Evolutionary conservation across 2,888 invertebrate species (phyloP).

Genomic region (Nephrotoma guestfalica): DNA sequence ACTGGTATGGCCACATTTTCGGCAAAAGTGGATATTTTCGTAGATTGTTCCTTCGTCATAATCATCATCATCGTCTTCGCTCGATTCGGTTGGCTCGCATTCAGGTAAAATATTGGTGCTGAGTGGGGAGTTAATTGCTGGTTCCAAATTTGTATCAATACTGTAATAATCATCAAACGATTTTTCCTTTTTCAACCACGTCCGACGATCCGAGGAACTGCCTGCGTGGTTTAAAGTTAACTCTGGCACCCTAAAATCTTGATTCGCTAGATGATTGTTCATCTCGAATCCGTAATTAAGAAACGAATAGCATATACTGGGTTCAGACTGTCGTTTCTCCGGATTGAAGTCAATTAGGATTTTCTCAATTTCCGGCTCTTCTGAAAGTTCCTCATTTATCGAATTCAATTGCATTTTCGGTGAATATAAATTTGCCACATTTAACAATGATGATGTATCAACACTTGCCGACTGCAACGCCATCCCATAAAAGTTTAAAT

Average conservation of each 20-base stretch:
- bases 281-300: background rate
- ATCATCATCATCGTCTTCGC: background rate
- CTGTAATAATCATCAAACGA: background rate
- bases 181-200: background rate
- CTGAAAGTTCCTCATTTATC: background rate
- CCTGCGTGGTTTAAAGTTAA: background rate
- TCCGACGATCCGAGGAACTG: background rate
- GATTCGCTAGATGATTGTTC: background rate
- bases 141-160: background rate
- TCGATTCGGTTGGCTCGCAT: background rate
- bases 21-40: conserved; percentile 4
- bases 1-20: conserved; percentile 8
- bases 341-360: background rate
- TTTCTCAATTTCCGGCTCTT: background rate
- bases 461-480: background rate
- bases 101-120: background rate
- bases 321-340: background rate
- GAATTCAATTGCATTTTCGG: background rate
- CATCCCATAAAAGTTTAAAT: background rate
- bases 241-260: background rate
- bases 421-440: background rate
- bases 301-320: background rate
- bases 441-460: background rate
- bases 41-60: background rate
- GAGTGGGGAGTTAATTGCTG: background rate